Percentiles rank a stretch among this genome's conserved stretches.
Conservation (phyloP, 1,140 invertebrate species). For the Megalonaias nervosa region DNA sequence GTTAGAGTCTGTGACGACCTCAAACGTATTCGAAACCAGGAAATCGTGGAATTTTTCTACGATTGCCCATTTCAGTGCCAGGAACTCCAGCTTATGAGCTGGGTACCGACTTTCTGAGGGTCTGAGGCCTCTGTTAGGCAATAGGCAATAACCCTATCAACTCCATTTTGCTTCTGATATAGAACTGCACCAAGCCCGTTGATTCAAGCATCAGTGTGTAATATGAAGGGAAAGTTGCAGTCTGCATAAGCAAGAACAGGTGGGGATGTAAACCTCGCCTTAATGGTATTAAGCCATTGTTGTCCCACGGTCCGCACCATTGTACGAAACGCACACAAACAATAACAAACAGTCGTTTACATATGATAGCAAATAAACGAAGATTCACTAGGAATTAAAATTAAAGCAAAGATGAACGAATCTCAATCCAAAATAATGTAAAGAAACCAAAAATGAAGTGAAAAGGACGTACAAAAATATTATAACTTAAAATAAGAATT, state of each 20-base stretch:
- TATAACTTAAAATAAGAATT: too few relatives aligned
- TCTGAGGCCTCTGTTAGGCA: conserved; percentile 25
- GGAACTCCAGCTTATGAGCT: conserved; percentile 32
- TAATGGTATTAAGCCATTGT: too few relatives aligned
- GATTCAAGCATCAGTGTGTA: conserved; percentile 15
- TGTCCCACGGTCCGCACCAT: too few relatives aligned
- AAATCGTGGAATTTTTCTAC: conserved; percentile 46
- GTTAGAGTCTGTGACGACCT: conserved; percentile 43
- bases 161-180: conserved; percentile 11
- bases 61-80: conserved; percentile 36
- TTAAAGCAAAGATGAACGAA: too few relatives aligned
- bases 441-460: too few relatives aligned
- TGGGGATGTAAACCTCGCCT: background rate
- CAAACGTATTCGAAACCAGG: conserved; percentile 25
- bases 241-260: conserved; percentile 15
- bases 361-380: too few relatives aligned
- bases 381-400: too few relatives aligned
- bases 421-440: too few relatives aligned
- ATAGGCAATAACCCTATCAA: conserved; percentile 12
- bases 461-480: too few relatives aligned
- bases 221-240: conserved; percentile 3
- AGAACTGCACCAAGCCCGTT: conserved; percentile 10
- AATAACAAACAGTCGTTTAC: too few relatives aligned
- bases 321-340: too few relatives aligned
- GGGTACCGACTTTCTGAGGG: conserved; percentile 20